Base-by-base conservation (phyloP, 2,888 invertebrate species). In the Eilema griseolum region DNA sequence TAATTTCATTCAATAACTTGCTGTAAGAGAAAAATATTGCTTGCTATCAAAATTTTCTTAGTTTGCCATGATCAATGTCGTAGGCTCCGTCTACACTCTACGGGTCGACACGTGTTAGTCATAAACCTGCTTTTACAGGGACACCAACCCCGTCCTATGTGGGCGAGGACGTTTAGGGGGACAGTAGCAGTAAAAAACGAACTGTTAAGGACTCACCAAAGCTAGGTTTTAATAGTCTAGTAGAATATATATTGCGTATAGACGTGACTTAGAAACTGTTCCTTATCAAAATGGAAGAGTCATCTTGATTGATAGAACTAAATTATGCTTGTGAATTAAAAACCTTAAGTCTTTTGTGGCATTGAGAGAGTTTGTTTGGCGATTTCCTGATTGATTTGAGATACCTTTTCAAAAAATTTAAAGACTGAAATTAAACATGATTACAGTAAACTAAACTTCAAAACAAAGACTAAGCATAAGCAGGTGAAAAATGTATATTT, bases 71-170 rank as follows among this genome's bases (percentile, higher is more conserved):
- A 89, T 89, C 90, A 86, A 91, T 90, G 89, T 82, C 63, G 79
- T 83, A 80, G 84, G 86, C 84, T 88, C 82, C 79, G 78, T 74
- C 75, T 80, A 76, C 83, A 82, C 85, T 85, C 87, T 85, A 82
- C 76, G 84, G 81, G 85, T 81, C 85, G 89, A 88, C 93, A 94
- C 94, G 94, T 94, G 95, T 91, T 86, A 81, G 88, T 90, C 90
- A 90, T 95, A 95, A 95, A 95, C 91, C 90, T 91, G 90, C 88
- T 91, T 92, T 92, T 90, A 92, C 89, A 88, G 86, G 88, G 89
- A 83, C 88, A 83, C 86, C 82, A 83, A 86, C 90, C 89, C 88
- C 87, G 77, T 86, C 88, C 88, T 83, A 79, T 71, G 77, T 79
- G 83, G 85, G 83, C 79, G 83, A 85, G 84, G 81, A 82, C 81